Base-by-base conservation (phyloP, 2,888 invertebrate genomes). In the Diplazon laetatorius region DNA sequence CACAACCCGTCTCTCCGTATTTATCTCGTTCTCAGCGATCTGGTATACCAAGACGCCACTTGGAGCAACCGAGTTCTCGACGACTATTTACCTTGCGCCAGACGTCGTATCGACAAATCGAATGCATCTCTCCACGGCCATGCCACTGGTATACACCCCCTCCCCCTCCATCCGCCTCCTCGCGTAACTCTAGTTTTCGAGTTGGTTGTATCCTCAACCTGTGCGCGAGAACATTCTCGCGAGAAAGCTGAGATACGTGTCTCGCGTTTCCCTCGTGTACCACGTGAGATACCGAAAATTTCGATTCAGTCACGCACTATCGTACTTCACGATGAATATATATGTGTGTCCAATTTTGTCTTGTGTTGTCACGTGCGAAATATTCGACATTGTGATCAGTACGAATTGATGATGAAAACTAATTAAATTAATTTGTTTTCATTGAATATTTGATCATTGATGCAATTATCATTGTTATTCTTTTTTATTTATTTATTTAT, bases 31-130 rank as follows among this genome's bases (percentile, higher is more conserved):
- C 60, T 66, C 46, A 44, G n/a, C 57, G 52, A 16, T 55, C 25
- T 52, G 48, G 30, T 42, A 16, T 39, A 37, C 22, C 25, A 30
- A 55, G 52, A 52, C 55, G 52, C 63, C 70, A 63, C 44, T 62
- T 69, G 63, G 65, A 44, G 65, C 55, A 14, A 74, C 22, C 50
- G 63, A 59, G 76, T 76, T 68, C 39, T 48, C 37, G 63, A 18
- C n/a, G 30, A 63, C 70, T 69, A 63, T 76, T 76, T 76, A 76
- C 76, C 63, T 30, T 69, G 37, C 50, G 57, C 30, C 52, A 74
- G 42, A 62, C 60, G 69, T 69, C 57, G 59, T 65, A 69, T 73
- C 59, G 57, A 73, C 59, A 78, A 78, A 78, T 78, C 73, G 78
- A 78, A 74, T 70, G 70, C 78, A 65, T 78, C 59, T 78, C 59